phyloP scores from a whole-genome alignment of 1,140 invertebrate species.

The Saccostrea echinata region DNA sequence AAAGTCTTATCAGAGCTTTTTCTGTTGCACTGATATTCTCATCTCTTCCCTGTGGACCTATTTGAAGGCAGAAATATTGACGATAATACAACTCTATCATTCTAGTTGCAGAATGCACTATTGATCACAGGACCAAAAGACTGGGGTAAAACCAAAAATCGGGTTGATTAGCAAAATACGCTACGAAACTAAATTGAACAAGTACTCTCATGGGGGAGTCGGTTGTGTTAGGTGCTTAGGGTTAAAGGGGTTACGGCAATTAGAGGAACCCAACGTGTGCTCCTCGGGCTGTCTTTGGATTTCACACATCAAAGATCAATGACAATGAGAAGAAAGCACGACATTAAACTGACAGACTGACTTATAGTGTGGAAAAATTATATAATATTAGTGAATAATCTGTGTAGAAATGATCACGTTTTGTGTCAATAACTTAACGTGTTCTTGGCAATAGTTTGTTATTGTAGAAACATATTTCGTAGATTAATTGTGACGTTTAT shows the following conservation, averaged over 20 bases:
- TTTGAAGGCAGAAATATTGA: conserved; percentile 32
- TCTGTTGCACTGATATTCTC: neutral
- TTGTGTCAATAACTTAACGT: conserved; percentile 1
- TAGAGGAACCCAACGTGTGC: conserved; percentile 19
- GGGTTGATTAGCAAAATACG: conserved; percentile 29
- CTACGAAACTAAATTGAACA: conserved; percentile 20
- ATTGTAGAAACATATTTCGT: conserved; percentile 20
- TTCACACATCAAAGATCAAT: conserved; percentile 32
- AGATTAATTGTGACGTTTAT: conserved; percentile 33
- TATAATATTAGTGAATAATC: neutral
- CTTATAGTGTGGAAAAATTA: neutral
- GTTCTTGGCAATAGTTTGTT: neutral
- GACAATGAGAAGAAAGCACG: neutral
- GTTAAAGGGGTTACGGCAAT: conserved; percentile 12
- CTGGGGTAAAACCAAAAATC: conserved; percentile 29
- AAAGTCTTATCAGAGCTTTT: conserved; percentile 8
- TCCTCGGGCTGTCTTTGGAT: neutral
- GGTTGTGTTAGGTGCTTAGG: neutral
- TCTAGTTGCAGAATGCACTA: conserved; percentile 27
- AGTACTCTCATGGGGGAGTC: conserved; percentile 1
- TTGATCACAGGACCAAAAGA: conserved; percentile 12
- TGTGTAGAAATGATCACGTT: neutral
- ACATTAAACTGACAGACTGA: neutral
- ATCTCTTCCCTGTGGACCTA: neutral
- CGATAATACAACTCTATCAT: conserved; percentile 14